These are phyloP conservation scores for Hemaris fuciformis DNA, from an alignment of 2,888 invertebrate genomes.

Conservation along the genomic window DNA sequence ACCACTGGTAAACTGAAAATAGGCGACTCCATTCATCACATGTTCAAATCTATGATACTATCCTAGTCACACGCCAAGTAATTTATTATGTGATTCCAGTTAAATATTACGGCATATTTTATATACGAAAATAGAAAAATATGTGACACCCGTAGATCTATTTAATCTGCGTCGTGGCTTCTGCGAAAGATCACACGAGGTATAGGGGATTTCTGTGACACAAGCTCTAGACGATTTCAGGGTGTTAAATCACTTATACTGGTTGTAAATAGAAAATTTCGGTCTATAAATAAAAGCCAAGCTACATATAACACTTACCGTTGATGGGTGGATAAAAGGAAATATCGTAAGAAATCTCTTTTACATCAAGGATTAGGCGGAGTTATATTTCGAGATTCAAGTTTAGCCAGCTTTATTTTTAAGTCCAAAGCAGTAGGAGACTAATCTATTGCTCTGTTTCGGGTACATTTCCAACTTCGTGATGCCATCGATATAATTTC, in stretches of 20 bases:
- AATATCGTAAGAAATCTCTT: no score
- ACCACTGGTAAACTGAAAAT: no score
- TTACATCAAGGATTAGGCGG: no score
- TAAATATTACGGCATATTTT: neutral
- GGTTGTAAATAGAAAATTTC: neutral
- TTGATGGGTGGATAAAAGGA: no score
- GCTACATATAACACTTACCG: no score
- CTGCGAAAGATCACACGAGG: constrained; percentile 13
- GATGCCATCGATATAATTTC: no score
- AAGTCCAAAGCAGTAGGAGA: no score
- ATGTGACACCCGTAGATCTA: neutral
- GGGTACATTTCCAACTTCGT: no score
- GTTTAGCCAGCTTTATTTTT: no score
- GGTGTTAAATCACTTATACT: neutral
- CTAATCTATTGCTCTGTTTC: no score
- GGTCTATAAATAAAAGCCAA: no score
- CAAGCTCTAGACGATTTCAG: neutral
- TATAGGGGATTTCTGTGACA: constrained; percentile 9
- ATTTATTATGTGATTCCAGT: neutral
- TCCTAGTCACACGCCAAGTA: neutral
- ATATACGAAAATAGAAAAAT: constrained; percentile 10
- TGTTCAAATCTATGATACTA: neutral
- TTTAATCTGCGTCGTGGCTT: constrained; percentile 10
- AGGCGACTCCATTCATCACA: neutral
- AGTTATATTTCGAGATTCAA: no score